These are phyloP conservation scores for Agonopterix arenella DNA, from an alignment of 2,888 invertebrate species.

Conservation along the genomic window DNA sequence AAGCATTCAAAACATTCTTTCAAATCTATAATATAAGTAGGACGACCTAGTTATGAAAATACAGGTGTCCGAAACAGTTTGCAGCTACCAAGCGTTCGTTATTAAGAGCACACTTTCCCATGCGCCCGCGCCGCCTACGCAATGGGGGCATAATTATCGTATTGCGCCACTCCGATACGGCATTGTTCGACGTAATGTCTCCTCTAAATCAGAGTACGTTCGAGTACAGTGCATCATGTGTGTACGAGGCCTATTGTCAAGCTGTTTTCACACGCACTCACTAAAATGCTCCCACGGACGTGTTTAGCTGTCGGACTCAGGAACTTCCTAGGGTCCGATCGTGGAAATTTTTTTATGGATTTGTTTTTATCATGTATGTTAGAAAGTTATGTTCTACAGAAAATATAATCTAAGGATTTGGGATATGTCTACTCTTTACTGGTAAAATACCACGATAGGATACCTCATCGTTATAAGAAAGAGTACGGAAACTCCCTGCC, in stretches of 20 bases:
- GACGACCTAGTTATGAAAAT: too few species aligned
- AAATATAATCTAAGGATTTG: too few species aligned
- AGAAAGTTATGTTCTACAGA: too few species aligned
- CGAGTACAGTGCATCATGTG: conserved; percentile 33
- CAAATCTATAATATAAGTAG: too few species aligned
- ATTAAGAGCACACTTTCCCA: conserved; percentile 42
- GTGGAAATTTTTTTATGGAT: too few species aligned
- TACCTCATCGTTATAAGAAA: too few species aligned
- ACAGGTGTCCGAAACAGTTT: neutral
- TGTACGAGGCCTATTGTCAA: conserved; percentile 50
- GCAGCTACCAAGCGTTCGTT: neutral
- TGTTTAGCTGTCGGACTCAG: neutral
- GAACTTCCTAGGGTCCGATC: too few species aligned
- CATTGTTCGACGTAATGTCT: conserved; percentile 67
- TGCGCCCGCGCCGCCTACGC: conserved; percentile 69
- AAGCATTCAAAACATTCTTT: too few species aligned
- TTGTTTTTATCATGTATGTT: too few species aligned
- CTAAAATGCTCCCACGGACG: conserved; percentile 63
- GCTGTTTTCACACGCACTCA: conserved; percentile 64
- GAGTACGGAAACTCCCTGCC: too few species aligned
- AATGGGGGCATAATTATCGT: conserved; percentile 52
- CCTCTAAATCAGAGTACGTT: conserved; percentile 59
- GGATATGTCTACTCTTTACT: too few species aligned
- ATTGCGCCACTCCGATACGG: conserved; percentile 52
- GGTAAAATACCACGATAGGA: too few species aligned